These are phyloP conservation scores for Celastrina argiolus DNA, from an alignment of 2,888 invertebrate genomes.

Conservation along the genomic window DNA sequence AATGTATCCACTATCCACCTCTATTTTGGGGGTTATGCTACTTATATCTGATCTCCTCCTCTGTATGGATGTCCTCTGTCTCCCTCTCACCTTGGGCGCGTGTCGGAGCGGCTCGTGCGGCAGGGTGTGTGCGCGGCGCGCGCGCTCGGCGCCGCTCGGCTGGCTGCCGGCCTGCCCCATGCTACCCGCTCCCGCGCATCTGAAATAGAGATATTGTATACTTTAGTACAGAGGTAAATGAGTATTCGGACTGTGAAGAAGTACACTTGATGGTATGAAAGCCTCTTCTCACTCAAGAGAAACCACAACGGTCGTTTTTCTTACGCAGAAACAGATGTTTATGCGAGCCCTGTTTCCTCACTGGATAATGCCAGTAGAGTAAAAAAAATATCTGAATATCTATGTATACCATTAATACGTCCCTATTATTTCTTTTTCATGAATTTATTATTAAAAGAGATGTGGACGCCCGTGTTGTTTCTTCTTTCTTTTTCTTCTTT, in stretches of 20 bases:
- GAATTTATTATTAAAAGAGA: no score
- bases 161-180: conserved; percentile 74
- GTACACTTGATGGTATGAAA: neutral
- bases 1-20: neutral
- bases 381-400: no score
- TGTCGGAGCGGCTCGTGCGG: conserved; percentile 65
- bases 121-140: conserved; percentile 60
- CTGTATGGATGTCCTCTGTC: neutral
- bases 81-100: conserved; percentile 56
- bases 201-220: conserved; percentile 36
- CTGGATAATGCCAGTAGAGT: no score
- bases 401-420: no score
- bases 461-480: no score
- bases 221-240: neutral
- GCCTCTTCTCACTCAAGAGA: no score
- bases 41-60: neutral
- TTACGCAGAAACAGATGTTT: no score
- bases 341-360: no score
- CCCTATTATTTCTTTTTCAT: no score
- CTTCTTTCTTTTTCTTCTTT: no score
- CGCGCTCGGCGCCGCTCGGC: conserved; percentile 51
- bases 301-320: no score
- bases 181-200: conserved; percentile 47
- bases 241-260: neutral
- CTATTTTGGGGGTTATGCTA: neutral